Conservation (phyloP, 1,140 invertebrate species). For the Cotesia vestalis region DNA sequence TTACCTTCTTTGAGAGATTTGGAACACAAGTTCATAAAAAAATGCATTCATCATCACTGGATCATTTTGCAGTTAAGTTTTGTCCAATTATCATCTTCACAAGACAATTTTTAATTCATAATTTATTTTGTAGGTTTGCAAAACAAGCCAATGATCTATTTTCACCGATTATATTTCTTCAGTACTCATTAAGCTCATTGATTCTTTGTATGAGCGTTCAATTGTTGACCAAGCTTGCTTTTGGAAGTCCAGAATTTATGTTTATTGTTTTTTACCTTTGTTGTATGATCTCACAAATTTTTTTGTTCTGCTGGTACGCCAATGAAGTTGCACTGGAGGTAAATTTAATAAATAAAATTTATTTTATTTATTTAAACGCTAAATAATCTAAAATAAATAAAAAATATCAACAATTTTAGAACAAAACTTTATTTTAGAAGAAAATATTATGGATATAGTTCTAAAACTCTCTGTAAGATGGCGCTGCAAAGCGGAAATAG, state of each 20-base stretch:
- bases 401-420: no score
- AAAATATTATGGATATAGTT: no score
- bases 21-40: slow-evolving; percentile 26
- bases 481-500: no score
- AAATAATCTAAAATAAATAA: no score
- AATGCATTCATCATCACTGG: slow-evolving; percentile 45
- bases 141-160: slow-evolving; percentile 45
- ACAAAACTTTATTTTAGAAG: no score
- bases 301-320: slow-evolving; percentile 51
- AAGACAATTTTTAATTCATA: slow-evolving; percentile 20
- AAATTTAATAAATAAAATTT: neutral
- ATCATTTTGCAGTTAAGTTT: slow-evolving; percentile 42
- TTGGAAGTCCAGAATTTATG: slow-evolving; percentile 46
- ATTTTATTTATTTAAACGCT: neutral
- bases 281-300: slow-evolving; percentile 50
- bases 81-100: neutral
- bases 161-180: slow-evolving; percentile 45
- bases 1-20: neutral
- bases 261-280: slow-evolving; percentile 45
- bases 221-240: slow-evolving; percentile 44
- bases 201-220: slow-evolving; percentile 50
- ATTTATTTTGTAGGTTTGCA: slow-evolving; percentile 40
- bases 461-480: no score
- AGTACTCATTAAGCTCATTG: slow-evolving; percentile 47
- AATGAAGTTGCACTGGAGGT: slow-evolving; percentile 52